Percentiles rank a stretch among this genome's conserved stretches.
phyloP scores from a whole-genome alignment of 2,888 invertebrate species.

The Troides helena region DNA sequence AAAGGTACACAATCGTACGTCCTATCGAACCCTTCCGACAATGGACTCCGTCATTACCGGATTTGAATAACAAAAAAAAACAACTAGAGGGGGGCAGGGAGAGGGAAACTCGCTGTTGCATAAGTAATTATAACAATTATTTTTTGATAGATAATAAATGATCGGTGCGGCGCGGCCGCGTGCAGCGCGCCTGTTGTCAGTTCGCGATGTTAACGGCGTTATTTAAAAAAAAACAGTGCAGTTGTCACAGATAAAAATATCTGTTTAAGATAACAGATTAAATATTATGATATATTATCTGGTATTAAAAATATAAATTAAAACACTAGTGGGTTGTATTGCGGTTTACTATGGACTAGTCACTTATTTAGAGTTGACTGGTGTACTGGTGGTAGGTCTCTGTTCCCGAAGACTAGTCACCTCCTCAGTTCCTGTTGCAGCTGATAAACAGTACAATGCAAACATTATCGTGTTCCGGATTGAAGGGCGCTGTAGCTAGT shows the following conservation, averaged over 20 bases:
- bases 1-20: conserved; percentile 37
- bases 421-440: too few relatives aligned
- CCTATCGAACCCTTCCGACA: conserved; percentile 53
- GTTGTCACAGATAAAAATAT: not conserved
- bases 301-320: too few relatives aligned
- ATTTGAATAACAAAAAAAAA: conserved; percentile 70
- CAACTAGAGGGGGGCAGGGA: conserved; percentile 60
- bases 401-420: too few relatives aligned
- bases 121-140: conserved; percentile 77
- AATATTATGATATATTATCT: too few relatives aligned
- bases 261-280: too few relatives aligned
- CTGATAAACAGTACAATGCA: too few relatives aligned
- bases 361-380: too few relatives aligned
- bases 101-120: conserved; percentile 58
- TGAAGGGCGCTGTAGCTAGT: too few relatives aligned
- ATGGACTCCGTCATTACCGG: conserved; percentile 64
- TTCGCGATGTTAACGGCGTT: conserved; percentile 13
- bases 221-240: not conserved
- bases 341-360: too few relatives aligned
- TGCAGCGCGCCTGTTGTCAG: conserved; percentile 23
- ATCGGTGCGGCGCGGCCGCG: conserved; percentile 49
- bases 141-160: conserved; percentile 77
- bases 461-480: too few relatives aligned
- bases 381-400: too few relatives aligned
- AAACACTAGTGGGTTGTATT: too few relatives aligned